phyloP scores from a whole-genome alignment of 2,888 invertebrate species.

The Sthenelais limicola region DNA sequence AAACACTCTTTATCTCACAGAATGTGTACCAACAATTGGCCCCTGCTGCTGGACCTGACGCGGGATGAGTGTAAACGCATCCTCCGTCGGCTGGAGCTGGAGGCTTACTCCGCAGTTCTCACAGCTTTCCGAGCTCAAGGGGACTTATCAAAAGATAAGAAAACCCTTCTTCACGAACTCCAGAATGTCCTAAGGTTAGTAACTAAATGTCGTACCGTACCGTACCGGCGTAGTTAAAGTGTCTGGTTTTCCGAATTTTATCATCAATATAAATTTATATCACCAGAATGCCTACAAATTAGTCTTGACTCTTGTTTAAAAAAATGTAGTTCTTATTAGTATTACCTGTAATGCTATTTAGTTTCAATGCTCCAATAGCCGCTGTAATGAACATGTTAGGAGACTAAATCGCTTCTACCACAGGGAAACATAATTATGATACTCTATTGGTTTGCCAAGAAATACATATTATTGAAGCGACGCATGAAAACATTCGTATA shows the following conservation, averaged over 20 bases:
- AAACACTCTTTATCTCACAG: constrained; percentile 5
- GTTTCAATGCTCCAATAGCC: no score
- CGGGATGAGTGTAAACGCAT: constrained; percentile 91
- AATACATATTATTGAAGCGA: no score
- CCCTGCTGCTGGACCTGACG: constrained; percentile 85
- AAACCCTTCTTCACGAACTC: constrained; percentile 86
- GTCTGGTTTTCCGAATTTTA: neutral
- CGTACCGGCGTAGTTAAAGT: constrained; percentile 27
- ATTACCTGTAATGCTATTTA: no score
- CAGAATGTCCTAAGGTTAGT: constrained; percentile 78
- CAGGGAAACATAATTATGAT: no score
- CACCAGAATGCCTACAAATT: neutral
- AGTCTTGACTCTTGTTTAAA: no score
- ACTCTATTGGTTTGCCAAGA: no score
- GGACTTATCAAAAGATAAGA: constrained; percentile 86
- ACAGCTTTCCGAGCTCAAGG: constrained; percentile 95
- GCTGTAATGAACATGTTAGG: no score
- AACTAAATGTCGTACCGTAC: no score
- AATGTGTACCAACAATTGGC: constrained; percentile 74
- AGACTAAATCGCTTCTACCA: no score
- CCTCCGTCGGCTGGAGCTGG: constrained; percentile 88
- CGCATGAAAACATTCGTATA: no score
- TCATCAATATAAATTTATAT: neutral
- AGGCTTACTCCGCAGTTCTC: constrained; percentile 91
- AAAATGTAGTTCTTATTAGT: no score